These are phyloP conservation scores for Yasuhikotakia modesta DNA, from an alignment of 2,797 vertebrate species.

Conservation along the genomic window DNA sequence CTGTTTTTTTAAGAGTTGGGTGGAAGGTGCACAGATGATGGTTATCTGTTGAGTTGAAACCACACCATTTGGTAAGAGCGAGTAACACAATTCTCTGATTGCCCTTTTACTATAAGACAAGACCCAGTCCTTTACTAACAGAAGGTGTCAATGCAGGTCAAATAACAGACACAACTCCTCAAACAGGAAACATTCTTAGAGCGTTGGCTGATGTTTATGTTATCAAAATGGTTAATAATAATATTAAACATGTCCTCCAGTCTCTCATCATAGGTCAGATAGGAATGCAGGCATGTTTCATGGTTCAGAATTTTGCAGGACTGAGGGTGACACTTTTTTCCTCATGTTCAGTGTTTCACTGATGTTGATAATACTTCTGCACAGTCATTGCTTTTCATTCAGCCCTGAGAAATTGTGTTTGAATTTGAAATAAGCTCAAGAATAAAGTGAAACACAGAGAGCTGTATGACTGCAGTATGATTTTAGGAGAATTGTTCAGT, in stretches of 20 bases:
- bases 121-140: not conserved
- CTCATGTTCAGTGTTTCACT: not conserved
- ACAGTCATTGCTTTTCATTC: not conserved
- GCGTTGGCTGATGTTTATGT: too few relatives aligned
- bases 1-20: not conserved
- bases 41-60: slow-evolving; percentile 20
- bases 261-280: not conserved
- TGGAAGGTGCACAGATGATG: not conserved
- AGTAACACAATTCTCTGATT: not conserved
- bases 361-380: not conserved
- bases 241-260: too few relatives aligned
- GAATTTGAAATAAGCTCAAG: too few relatives aligned
- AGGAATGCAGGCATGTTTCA: not conserved
- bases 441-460: too few relatives aligned
- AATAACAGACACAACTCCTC: too few relatives aligned
- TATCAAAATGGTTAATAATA: too few relatives aligned
- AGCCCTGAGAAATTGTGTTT: too few relatives aligned
- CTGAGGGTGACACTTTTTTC: too few relatives aligned
- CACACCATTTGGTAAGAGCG: not conserved
- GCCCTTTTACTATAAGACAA: not conserved
- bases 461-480: not conserved
- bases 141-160: too few relatives aligned
- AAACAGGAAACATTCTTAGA: too few relatives aligned
- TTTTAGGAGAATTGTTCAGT: not conserved
- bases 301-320: too few relatives aligned